Percentiles rank a stretch among this genome's conserved stretches.
These are phyloP conservation scores for Hemibagrus wyckioides DNA, from an alignment of 2,113 vertebrate species.

Conservation along the genomic window DNA sequence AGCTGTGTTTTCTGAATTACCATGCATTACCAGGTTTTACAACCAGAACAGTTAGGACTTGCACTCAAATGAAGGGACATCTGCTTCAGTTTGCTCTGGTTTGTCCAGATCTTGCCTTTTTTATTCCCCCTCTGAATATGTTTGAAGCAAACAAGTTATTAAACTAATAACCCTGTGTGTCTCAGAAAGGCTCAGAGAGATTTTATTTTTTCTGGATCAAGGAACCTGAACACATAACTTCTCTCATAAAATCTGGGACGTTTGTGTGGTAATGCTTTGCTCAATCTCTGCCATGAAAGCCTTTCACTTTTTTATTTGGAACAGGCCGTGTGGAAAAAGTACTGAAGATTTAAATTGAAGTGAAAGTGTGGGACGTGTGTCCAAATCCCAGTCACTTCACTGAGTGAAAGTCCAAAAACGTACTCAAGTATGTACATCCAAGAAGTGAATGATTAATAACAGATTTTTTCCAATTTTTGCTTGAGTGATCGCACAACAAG, in stretches of 20 bases:
- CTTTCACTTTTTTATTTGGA: background rate
- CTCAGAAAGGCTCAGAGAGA: background rate
- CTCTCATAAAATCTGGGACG: background rate
- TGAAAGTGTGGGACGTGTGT: background rate
- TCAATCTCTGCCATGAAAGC: background rate
- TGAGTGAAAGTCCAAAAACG: background rate
- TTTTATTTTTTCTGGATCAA: slow-evolving; percentile 1
- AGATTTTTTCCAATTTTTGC: background rate
- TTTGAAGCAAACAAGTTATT: background rate
- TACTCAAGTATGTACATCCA: background rate
- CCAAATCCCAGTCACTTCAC: background rate
- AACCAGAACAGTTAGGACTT: background rate
- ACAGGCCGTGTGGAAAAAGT: background rate
- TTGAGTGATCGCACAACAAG: background rate
- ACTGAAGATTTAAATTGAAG: background rate
- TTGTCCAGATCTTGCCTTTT: background rate
- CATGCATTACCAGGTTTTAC: background rate
- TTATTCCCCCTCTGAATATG: background rate
- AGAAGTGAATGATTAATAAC: background rate
- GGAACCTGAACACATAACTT: background rate
- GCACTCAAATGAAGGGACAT: background rate
- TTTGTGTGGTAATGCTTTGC: background rate
- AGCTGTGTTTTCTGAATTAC: background rate
- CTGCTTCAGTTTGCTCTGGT: background rate
- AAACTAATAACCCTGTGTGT: background rate